These are phyloP conservation scores for Caenorhabditis parvicauda DNA, from an alignment of 2,888 invertebrate species.

Conservation along the genomic window DNA sequence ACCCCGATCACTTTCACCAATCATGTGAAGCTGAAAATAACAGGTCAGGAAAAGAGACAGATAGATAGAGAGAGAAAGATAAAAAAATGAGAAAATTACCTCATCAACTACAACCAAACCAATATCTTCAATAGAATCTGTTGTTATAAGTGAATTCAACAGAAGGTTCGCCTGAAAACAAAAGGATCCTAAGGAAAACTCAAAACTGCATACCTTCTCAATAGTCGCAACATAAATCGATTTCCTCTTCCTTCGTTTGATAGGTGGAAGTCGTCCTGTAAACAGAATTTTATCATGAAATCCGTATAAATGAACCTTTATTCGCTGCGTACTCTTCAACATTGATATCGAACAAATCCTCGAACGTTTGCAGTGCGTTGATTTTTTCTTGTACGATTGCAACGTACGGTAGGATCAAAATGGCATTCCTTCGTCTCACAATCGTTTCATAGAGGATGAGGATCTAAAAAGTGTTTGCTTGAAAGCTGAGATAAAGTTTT, in stretches of 20 bases:
- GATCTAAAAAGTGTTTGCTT: constrained; percentile 11
- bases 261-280: constrained; percentile 81
- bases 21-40: constrained; percentile 72
- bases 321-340: constrained; percentile 93
- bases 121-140: constrained; percentile 73
- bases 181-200: constrained; percentile 1
- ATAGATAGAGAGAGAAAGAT: too few relatives aligned
- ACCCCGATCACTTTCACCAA: constrained; percentile 82
- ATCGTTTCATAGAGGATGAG: constrained; percentile 83
- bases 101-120: constrained; percentile 86
- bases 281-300: background rate
- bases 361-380: constrained; percentile 80
- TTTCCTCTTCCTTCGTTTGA: constrained; percentile 73
- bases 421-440: constrained; percentile 77
- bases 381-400: constrained; percentile 97
- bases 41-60: too few relatives aligned
- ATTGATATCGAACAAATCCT: constrained; percentile 80
- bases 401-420: constrained; percentile 89
- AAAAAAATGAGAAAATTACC: constrained; percentile 50
- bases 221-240: constrained; percentile 88
- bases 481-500: too few relatives aligned
- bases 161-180: constrained; percentile 73
- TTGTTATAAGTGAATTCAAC: constrained; percentile 78
- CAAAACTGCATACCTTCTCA: constrained; percentile 71
- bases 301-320: constrained; percentile 19